phyloP scores from a whole-genome alignment of 2,797 vertebrate species.

The Xyrichtys novacula region DNA sequence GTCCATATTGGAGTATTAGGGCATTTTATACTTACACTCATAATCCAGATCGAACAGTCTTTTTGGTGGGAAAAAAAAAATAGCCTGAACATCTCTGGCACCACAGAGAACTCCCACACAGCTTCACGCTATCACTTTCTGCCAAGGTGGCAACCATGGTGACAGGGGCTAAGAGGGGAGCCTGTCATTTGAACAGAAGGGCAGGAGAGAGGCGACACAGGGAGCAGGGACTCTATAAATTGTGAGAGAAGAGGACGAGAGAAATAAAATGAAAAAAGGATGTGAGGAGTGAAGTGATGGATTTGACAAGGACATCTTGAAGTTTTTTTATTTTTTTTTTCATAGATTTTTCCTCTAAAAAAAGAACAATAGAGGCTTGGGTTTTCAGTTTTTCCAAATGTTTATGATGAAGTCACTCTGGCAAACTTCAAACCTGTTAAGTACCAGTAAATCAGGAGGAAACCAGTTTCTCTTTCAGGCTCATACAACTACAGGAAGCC shows the following conservation, averaged over 20 bases:
- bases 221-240: slow-evolving; percentile 56
- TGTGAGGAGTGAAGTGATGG: slow-evolving; percentile 22
- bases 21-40: slow-evolving; percentile 30
- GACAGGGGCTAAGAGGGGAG: slow-evolving; percentile 76
- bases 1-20: neutral
- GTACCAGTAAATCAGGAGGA: too few relatives aligned
- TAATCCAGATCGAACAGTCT: slow-evolving; percentile 29
- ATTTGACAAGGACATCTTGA: slow-evolving; percentile 17
- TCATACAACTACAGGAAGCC: too few relatives aligned
- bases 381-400: too few relatives aligned
- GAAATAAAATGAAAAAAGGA: slow-evolving; percentile 38
- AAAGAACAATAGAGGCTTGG: too few relatives aligned
- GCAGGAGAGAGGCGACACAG: slow-evolving; percentile 43
- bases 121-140: slow-evolving; percentile 59
- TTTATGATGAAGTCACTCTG: too few relatives aligned
- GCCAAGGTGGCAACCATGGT: slow-evolving; percentile 69
- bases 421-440: too few relatives aligned
- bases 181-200: slow-evolving; percentile 70
- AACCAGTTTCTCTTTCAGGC: too few relatives aligned
- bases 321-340: too few relatives aligned
- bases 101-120: slow-evolving; percentile 63
- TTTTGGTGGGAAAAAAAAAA: slow-evolving; percentile 28
- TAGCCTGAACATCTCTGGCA: slow-evolving; percentile 44
- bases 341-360: too few relatives aligned
- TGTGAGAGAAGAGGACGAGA: slow-evolving; percentile 43